Percentiles rank a stretch among this genome's conserved stretches.
phyloP scores from a whole-genome alignment of 1,140 invertebrate species.

The Brachionus koreanus region DNA sequence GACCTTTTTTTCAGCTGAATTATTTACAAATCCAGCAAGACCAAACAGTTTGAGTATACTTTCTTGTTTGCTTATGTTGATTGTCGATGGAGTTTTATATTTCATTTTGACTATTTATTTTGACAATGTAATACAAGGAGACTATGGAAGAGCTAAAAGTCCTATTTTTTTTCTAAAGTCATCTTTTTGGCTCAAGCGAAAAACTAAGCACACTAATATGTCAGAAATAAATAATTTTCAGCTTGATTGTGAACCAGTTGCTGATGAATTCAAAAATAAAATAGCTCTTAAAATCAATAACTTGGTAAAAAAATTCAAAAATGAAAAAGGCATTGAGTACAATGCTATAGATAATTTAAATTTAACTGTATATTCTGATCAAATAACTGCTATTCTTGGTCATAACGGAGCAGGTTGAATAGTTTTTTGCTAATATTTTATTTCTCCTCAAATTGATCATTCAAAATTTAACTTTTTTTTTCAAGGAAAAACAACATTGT shows the following conservation, averaged over 20 bases:
- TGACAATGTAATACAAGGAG: constrained; percentile 28
- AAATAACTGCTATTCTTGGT: constrained; percentile 75
- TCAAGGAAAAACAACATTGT: constrained; percentile 60
- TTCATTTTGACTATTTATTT: constrained; percentile 40
- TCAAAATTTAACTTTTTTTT: not conserved
- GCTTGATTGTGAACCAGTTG: not conserved
- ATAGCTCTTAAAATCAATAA: not conserved
- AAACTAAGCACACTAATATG: constrained; percentile 50
- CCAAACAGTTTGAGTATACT: constrained; percentile 24
- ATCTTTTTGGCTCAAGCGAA: constrained; percentile 50
- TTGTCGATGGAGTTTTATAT: constrained; percentile 31
- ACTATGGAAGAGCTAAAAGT: constrained; percentile 13
- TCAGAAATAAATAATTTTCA: constrained; percentile 1
- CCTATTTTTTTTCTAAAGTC: constrained; percentile 1
- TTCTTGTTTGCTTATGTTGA: constrained; percentile 2
- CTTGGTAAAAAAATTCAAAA: constrained; percentile 44
- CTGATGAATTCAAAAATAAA: constrained; percentile 24
- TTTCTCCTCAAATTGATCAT: too few relatives aligned
- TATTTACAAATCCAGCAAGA: constrained; percentile 22
- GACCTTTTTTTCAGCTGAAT: constrained; percentile 1
- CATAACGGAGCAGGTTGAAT: constrained; percentile 67
- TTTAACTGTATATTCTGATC: constrained; percentile 62
- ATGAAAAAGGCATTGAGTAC: constrained; percentile 26
- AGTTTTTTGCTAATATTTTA: too few relatives aligned
- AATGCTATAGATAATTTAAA: constrained; percentile 33